A percentile compares a stretch with the other conserved stretches of the same genome.
Evolutionary conservation across 2,797 vertebrate species (phyloP).

Genomic region (Labeo calbasu): DNA sequence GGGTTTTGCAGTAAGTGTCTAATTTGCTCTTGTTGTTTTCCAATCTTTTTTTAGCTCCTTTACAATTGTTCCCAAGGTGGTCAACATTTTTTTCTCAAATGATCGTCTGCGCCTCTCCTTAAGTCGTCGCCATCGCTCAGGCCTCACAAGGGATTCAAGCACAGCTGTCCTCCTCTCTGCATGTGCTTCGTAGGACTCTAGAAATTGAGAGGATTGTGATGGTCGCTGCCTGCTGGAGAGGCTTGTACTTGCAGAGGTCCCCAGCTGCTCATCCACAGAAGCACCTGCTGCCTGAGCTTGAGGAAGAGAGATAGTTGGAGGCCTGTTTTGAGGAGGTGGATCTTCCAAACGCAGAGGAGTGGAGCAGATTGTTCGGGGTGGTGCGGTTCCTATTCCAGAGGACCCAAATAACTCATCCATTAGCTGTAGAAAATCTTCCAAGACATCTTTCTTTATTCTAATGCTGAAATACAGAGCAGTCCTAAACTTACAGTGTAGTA

Average conservation of each 20-base stretch:
- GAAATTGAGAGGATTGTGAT: too few species aligned
- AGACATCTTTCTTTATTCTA: not conserved
- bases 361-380: not conserved
- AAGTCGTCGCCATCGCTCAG: not conserved
- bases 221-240: not conserved
- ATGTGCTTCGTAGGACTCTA: too few species aligned
- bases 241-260: too few species aligned
- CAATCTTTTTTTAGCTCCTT: not conserved
- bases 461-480: not conserved
- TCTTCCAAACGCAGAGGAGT: not conserved
- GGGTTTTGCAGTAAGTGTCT: not conserved
- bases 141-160: not conserved
- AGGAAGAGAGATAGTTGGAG: too few species aligned
- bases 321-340: too few species aligned
- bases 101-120: not conserved
- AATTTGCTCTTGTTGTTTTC: not conserved
- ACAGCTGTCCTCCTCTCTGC: not conserved
- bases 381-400: not conserved
- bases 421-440: not conserved
- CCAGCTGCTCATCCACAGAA: too few species aligned
- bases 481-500: not conserved
- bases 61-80: slow-evolving; percentile 5
- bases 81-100: not conserved
- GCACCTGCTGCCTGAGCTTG: too few species aligned
- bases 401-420: not conserved